Percentiles rank a stretch among this genome's conserved stretches.
Evolutionary conservation across 2,113 vertebrate genomes (phyloP).

Genomic region (Microtus ochrogaster): DNA sequence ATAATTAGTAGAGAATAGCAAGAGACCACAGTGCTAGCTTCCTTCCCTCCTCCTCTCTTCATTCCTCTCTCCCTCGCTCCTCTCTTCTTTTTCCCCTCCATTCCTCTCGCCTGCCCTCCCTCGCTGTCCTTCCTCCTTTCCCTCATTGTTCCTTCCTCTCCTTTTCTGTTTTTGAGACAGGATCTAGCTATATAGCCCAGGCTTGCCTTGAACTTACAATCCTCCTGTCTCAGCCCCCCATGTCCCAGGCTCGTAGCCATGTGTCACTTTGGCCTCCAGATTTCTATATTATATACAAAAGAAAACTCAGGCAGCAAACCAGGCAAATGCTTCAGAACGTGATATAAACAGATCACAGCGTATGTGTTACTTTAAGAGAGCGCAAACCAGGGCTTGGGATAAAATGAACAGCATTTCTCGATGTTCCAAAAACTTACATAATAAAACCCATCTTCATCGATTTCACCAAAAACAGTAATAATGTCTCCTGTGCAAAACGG

Average conservation of each 20-base stretch:
- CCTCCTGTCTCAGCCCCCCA: not conserved
- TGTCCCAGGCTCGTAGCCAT: not conserved
- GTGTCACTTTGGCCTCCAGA: not conserved
- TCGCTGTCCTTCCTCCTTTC: too few species aligned
- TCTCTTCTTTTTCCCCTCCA: not conserved
- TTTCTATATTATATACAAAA: not conserved
- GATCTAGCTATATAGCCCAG: not conserved
- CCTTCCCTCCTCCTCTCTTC: too few species aligned
- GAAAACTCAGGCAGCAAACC: not conserved
- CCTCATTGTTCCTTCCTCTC: too few species aligned
- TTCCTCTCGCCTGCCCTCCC: too few species aligned
- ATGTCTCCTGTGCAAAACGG: conserved; percentile 98
- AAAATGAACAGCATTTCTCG: accelerated
- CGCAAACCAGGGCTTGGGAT: accelerated
- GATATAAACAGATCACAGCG: not conserved
- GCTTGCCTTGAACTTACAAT: not conserved
- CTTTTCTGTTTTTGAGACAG: not conserved
- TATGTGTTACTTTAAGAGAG: accelerated
- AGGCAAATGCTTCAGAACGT: not conserved
- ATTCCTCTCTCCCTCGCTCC: too few species aligned
- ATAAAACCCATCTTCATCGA: conserved; percentile 99
- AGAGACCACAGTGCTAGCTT: not conserved
- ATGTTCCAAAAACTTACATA: conserved; percentile 91
- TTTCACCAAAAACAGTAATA: conserved; percentile 96
- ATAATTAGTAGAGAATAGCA: too few species aligned